Evolutionary conservation across 2,797 vertebrate genomes (phyloP), one percentile per base, ranked within the genome.

Genomic region (Ficedula albicollis): DNA sequence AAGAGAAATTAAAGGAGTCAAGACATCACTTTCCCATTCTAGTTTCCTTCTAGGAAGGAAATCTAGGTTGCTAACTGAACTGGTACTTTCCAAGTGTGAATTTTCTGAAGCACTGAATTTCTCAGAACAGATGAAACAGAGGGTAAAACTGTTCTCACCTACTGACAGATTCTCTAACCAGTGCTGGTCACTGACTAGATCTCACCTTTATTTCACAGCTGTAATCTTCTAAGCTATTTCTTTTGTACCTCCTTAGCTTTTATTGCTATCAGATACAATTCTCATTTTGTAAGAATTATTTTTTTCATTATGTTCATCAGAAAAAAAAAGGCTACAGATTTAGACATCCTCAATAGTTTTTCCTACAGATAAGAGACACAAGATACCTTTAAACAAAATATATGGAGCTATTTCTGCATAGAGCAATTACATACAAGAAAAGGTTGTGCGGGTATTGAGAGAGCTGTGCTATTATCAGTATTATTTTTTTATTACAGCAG

Each of bases 321-420:
- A 52, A 87, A 73, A 73, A 73, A 73, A 79, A 94, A 49, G 54
- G 9, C 49, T 59, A 22, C 1, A 0, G 55, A 70, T 91, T 86
- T 79, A 74, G 41, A 67, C 34, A 81, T 36, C 44, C 25, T 88
- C 59, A 39, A 2, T 18, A 79, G 38, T 67, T 90, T 80, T 82
- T 87, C 49, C 52, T 88, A 15, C 59, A 78, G 88, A 54, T 81
- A 73, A 93, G 88, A 94, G 84, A 46, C 82, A 91, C 77, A 76
- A 64, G 80, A 54, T 22, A 66, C 22, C 74, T 89, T 87, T 93
- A 92, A 87, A 78, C 20, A 63, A 73, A 66, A 90, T 54, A 70
- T 56, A 55, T 49, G 54, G 52, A 86, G 79, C 70, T 79, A 60
- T 91, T 90, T 94, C 67, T 94, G 80, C 83, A 66, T 34, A 67